phyloP scores from a whole-genome alignment of 2,888 invertebrate species.

The Hirudinaria manillensis region DNA sequence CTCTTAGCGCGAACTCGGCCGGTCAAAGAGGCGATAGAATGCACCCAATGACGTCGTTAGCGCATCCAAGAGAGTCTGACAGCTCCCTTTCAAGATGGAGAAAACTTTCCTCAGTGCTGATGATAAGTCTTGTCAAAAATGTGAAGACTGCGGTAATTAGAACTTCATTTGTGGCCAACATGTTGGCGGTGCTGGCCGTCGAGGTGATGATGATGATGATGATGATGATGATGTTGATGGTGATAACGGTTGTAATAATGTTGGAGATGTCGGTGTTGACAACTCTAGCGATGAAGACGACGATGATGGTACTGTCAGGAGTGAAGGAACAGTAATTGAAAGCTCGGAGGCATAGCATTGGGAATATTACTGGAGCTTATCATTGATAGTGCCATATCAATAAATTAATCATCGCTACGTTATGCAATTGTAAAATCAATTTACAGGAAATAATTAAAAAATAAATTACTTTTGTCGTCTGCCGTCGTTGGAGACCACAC shows the following conservation, averaged over 20 bases:
- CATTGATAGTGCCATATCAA: too few species aligned
- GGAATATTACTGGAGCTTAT: too few species aligned
- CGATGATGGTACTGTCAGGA: constrained; percentile 9
- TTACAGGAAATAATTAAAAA: neutral
- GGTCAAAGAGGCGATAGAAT: too few species aligned
- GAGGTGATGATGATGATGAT: constrained; percentile 1
- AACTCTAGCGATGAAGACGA: constrained; percentile 26
- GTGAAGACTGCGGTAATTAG: constrained; percentile 21
- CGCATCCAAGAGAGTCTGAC: too few species aligned
- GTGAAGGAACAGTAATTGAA: neutral
- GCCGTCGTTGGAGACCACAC: constrained; percentile 35
- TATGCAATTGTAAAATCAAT: neutral
- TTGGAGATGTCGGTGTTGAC: constrained; percentile 27
- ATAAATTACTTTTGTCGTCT: constrained; percentile 35
- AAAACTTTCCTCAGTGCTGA: neutral
- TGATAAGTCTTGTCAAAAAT: constrained; percentile 16
- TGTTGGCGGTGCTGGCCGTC: constrained; percentile 13
- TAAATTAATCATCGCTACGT: too few species aligned
- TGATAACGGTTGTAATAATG: constrained; percentile 22
- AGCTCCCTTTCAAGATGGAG: too few species aligned
- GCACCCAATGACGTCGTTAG: too few species aligned
- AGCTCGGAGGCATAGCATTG: too few species aligned
- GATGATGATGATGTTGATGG: constrained; percentile 30
- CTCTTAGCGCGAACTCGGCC: too few species aligned
- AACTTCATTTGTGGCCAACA: constrained; percentile 19